phyloP scores from a whole-genome alignment of 2,113 vertebrate species.

The Meles meles region DNA sequence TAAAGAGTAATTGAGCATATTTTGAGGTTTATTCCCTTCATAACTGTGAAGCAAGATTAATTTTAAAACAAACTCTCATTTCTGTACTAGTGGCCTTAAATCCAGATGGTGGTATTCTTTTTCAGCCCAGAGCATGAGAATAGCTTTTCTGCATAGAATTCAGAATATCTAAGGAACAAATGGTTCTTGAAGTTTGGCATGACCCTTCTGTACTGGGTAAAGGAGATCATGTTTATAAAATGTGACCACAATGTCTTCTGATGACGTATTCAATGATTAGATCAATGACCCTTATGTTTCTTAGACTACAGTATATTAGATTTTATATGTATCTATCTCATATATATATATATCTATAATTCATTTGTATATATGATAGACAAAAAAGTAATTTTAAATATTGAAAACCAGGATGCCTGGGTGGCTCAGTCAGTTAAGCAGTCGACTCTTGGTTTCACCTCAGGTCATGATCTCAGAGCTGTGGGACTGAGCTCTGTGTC shows the following conservation, averaged over 20 bases:
- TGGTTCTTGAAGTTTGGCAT: neutral
- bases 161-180: neutral
- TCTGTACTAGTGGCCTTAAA: neutral
- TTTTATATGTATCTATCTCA: neutral
- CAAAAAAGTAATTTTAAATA: neutral
- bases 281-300: neutral
- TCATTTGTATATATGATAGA: neutral
- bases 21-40: neutral
- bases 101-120: neutral
- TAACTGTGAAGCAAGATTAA: neutral
- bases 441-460: neutral
- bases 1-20: conserved; percentile 32
- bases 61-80: neutral
- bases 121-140: neutral
- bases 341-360: neutral
- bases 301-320: neutral
- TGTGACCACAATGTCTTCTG: neutral
- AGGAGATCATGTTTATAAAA: neutral
- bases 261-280: neutral
- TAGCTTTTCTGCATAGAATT: neutral
- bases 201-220: neutral
- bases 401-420: neutral
- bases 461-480: neutral
- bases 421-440: neutral
- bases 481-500: neutral